Evolutionary conservation across 2,113 vertebrate genomes (phyloP).

Genomic region (Raja brachyura): DNA sequence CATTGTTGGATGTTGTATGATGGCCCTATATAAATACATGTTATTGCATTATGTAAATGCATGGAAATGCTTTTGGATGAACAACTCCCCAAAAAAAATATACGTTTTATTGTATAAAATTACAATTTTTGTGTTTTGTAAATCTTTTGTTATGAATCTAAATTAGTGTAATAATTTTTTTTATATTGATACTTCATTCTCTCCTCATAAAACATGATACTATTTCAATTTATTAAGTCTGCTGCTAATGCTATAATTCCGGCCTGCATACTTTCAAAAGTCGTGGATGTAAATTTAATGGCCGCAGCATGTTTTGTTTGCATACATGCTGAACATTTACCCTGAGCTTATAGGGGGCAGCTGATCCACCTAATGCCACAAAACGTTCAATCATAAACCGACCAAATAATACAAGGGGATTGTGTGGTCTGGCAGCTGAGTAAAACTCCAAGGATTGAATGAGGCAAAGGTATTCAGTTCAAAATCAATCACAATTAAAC

Average conservation of each 20-base stretch:
- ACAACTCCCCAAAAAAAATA: no score
- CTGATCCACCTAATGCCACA: background rate
- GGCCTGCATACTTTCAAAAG: background rate
- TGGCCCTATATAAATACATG: no score
- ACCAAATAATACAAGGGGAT: background rate
- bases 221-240: background rate
- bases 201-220: background rate
- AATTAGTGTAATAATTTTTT: background rate
- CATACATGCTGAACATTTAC: background rate
- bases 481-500: background rate
- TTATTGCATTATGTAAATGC: no score
- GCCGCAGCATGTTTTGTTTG: background rate
- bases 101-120: background rate
- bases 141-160: background rate
- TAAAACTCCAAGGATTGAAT: background rate
- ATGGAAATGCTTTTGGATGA: no score
- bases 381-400: background rate
- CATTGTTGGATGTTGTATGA: no score
- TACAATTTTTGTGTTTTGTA: background rate
- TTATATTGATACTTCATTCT: background rate
- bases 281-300: background rate
- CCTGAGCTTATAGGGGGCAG: background rate
- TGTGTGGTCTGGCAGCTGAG: background rate
- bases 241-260: background rate
- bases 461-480: background rate